Conservation (phyloP, 2,797 vertebrate species). For the Lophura swinhoii region DNA sequence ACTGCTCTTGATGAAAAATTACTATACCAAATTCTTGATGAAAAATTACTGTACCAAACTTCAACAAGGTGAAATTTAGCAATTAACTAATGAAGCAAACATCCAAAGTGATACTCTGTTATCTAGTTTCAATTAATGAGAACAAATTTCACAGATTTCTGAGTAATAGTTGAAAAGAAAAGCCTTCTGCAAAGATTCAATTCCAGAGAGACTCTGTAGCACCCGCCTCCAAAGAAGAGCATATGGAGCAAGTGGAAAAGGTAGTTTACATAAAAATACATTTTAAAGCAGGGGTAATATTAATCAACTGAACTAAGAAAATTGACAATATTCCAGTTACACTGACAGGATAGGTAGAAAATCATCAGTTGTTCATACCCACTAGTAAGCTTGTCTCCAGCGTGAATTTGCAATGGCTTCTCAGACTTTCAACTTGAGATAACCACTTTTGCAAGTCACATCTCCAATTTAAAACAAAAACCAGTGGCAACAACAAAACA, state of each 20-base stretch:
- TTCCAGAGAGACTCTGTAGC: not conserved
- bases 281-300: not conserved
- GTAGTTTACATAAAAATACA: not conserved
- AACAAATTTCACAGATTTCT: not conserved
- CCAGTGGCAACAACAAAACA: not conserved
- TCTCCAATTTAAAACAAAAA: not conserved
- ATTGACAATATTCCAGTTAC: not conserved
- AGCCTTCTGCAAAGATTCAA: not conserved
- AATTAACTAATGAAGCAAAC: not conserved
- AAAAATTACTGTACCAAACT: no score
- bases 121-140: not conserved
- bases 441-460: not conserved
- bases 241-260: not conserved
- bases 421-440: not conserved
- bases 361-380: not conserved
- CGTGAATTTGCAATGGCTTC: not conserved
- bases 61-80: not conserved
- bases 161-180: not conserved
- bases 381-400: not conserved
- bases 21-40: not conserved
- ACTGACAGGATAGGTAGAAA: not conserved
- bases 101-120: not conserved
- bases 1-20: not conserved
- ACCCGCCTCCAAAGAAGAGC: not conserved
- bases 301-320: not conserved